Conservation (phyloP, 1,140 invertebrate species). For the Habropoda laboriosa region DNA sequence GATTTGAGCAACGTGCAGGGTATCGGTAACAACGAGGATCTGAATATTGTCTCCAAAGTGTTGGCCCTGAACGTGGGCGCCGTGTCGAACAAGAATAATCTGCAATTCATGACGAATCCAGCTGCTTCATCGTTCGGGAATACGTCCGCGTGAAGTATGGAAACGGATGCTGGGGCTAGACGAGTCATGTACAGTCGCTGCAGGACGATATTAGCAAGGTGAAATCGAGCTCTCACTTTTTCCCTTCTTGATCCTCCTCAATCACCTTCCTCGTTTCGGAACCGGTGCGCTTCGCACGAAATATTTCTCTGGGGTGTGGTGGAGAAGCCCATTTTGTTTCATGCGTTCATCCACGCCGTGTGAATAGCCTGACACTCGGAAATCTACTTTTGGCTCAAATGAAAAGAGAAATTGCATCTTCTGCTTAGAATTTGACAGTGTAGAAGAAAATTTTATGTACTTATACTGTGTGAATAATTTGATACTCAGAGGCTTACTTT, state of each 20-base stretch:
- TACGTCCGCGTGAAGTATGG: slow-evolving; percentile 54
- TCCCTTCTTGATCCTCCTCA: slow-evolving; percentile 2
- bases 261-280: background rate
- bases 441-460: no score
- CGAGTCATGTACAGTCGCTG: slow-evolving; percentile 64
- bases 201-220: slow-evolving; percentile 66
- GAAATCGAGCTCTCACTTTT: slow-evolving; percentile 65
- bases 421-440: no score
- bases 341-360: background rate
- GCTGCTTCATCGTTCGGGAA: slow-evolving; percentile 29
- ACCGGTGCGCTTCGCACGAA: background rate
- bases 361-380: background rate
- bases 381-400: background rate
- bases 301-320: background rate
- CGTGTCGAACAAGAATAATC: slow-evolving; percentile 65
- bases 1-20: slow-evolving; percentile 73
- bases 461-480: no score
- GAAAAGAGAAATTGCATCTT: no score
- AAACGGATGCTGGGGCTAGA: slow-evolving; percentile 17
- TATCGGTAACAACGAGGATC: slow-evolving; percentile 84
- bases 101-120: slow-evolving; percentile 47
- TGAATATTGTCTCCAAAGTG: slow-evolving; percentile 91
- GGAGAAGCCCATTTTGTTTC: background rate
- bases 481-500: no score
- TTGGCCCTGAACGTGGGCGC: slow-evolving; percentile 88